These are phyloP conservation scores for Neolamprologus caudopunctatus DNA, from an alignment of 2,113 vertebrate genomes.

Conservation along the genomic window DNA sequence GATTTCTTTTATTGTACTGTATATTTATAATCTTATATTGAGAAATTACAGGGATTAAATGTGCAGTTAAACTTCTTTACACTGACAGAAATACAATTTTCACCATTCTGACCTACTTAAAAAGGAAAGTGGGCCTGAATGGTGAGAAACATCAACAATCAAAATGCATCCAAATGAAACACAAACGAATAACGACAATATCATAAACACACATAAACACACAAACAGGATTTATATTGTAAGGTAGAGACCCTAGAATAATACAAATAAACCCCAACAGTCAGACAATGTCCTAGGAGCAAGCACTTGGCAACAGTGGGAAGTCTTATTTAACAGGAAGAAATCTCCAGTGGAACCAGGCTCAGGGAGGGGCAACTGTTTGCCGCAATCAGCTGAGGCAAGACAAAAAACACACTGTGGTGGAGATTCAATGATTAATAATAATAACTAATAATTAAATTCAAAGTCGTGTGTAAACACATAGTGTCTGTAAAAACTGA, in stretches of 20 bases:
- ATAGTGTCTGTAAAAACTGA: background rate
- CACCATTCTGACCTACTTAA: background rate
- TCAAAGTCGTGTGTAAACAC: background rate
- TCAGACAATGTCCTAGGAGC: background rate
- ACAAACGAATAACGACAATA: background rate
- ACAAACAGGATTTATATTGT: background rate
- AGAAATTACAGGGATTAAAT: background rate
- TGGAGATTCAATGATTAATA: background rate
- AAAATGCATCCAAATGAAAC: background rate
- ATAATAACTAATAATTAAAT: background rate
- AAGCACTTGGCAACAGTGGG: background rate
- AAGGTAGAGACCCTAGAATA: background rate
- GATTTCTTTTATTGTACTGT: background rate
- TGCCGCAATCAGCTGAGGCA: background rate
- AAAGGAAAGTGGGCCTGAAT: background rate
- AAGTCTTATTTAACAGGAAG: background rate
- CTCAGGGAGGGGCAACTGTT: background rate
- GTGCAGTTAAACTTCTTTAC: background rate
- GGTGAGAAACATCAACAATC: background rate
- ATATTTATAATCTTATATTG: background rate
- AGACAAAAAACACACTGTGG: background rate
- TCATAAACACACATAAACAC: background rate
- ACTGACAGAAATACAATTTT: background rate
- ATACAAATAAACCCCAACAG: background rate
- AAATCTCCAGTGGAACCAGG: background rate